These are phyloP conservation scores for Onychorhynchus coronatus DNA, from an alignment of 2,113 vertebrate species.

Conservation along the genomic window DNA sequence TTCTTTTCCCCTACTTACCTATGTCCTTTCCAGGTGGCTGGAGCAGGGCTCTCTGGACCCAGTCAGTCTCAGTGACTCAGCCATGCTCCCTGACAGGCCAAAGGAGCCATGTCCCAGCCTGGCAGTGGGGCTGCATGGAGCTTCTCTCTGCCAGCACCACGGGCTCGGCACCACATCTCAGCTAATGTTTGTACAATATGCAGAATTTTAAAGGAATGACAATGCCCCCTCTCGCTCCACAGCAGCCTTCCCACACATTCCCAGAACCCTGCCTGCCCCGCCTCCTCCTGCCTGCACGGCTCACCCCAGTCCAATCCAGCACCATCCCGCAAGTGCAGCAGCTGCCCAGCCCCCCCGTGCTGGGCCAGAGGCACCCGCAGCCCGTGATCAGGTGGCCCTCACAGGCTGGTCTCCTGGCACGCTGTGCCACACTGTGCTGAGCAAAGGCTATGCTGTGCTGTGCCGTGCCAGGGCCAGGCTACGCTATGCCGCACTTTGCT, in stretches of 20 bases:
- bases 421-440: accelerated
- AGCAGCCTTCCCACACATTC: neutral
- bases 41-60: accelerated
- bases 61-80: neutral
- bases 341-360: accelerated
- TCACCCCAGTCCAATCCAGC: too few relatives aligned
- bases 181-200: accelerated
- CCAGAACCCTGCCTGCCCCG: accelerated
- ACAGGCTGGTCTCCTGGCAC: accelerated
- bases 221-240: neutral
- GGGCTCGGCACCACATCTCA: accelerated
- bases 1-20: neutral
- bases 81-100: accelerated
- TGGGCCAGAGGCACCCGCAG: neutral
- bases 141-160: accelerated
- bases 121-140: accelerated
- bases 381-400: neutral
- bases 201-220: neutral
- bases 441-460: neutral
- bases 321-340: accelerated
- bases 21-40: neutral
- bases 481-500: neutral
- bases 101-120: accelerated
- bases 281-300: neutral
- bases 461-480: neutral